These are phyloP conservation scores for Hemiscyllium ocellatum DNA, from an alignment of 2,113 vertebrate genomes.

Conservation along the genomic window DNA sequence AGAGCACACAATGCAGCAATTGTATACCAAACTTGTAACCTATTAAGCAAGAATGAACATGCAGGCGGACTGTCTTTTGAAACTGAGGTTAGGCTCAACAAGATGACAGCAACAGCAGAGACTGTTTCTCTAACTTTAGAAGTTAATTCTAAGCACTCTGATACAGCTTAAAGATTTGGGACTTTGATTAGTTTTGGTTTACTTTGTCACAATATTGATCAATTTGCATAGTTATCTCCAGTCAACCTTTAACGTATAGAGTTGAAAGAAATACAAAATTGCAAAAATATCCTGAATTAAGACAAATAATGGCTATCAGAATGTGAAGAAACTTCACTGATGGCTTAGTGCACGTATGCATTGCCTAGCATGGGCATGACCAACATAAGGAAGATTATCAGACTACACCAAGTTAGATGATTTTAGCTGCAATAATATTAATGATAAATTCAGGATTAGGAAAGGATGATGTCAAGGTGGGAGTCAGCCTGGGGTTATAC, in stretches of 20 bases:
- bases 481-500: background rate
- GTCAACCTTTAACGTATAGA: background rate
- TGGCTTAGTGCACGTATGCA: background rate
- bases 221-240: background rate
- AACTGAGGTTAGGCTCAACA: background rate
- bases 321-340: background rate
- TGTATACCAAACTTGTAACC: background rate
- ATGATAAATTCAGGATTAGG: background rate
- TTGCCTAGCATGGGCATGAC: background rate
- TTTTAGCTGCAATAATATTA: background rate
- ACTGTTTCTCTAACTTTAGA: background rate
- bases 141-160: background rate
- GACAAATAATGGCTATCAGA: background rate
- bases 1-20: background rate
- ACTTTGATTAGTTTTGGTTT: background rate
- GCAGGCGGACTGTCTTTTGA: background rate
- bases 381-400: background rate
- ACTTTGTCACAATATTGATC: background rate
- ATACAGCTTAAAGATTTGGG: background rate
- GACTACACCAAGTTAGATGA: background rate
- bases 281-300: background rate
- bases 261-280: background rate
- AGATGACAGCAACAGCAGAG: background rate
- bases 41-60: constrained; percentile 17
- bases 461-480: background rate